Evolutionary conservation across 2,888 invertebrate genomes (phyloP).

Genomic region (Acrobasis repandana): DNA sequence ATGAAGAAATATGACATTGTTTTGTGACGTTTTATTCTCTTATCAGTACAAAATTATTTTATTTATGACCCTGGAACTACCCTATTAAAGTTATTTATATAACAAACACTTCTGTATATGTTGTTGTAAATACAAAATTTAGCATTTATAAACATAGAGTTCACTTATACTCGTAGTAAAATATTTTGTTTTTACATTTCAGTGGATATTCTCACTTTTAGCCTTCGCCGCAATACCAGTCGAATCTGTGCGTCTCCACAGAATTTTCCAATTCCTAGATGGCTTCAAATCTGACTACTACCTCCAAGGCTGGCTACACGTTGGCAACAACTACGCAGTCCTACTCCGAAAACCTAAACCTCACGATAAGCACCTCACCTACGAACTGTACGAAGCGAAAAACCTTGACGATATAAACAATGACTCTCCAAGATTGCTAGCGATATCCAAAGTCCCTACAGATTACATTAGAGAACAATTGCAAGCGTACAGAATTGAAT

Average conservation of each 20-base stretch:
- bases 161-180: background rate
- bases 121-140: no score
- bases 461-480: constrained; percentile 65
- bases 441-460: constrained; percentile 65
- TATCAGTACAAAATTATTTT: no score
- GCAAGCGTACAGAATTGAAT: constrained; percentile 51
- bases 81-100: no score
- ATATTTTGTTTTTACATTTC: constrained; percentile 32
- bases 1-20: no score
- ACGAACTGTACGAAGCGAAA: constrained; percentile 67
- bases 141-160: no score
- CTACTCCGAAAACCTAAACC: constrained; percentile 57
- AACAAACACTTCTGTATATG: no score
- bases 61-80: no score
- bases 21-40: no score
- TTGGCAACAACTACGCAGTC: constrained; percentile 66
- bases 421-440: constrained; percentile 57
- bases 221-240: constrained; percentile 33
- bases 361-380: constrained; percentile 59
- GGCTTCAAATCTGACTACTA: constrained; percentile 60
- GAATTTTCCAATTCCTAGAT: constrained; percentile 65
- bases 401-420: constrained; percentile 47
- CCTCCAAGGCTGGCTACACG: constrained; percentile 61
- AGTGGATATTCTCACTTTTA: constrained; percentile 39
- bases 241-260: constrained; percentile 59